Evolutionary conservation across 2,113 vertebrate genomes (phyloP), one percentile per base, ranked within the genome.

Genomic region (Drymodes brunneopygia): DNA sequence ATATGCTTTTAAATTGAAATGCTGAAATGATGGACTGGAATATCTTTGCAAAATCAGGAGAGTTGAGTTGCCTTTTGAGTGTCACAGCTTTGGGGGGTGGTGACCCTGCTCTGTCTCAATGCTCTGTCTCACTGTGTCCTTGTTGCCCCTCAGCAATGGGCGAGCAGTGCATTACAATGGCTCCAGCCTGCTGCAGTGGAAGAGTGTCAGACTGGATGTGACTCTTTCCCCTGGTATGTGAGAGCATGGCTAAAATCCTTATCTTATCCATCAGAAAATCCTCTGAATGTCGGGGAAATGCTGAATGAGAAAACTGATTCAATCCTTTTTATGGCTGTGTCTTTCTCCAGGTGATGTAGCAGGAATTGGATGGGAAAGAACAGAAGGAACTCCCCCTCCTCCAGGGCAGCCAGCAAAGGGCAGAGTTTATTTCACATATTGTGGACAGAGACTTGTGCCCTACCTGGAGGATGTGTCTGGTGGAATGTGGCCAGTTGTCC

Each of bases 401-500:
- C 99, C 99, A 2, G 99, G 99, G 19, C 99, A 99, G 97, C 99
- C 99, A 33, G 98, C 99, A 72, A 99, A 99, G 93, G 99, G 99
- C 92, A 98, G 99, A 40, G 99, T 99, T n/a, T 99, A 99, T 97
- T 99, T 99, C 73, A 99, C 99, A 0, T 99, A 99, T 73, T 99
- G 99, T 51, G 99, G 99, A 27, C 99, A 99, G 95, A 98, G 99
- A 28, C 99, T 99, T 19, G 94, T 98, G n/a, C 99, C 99, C 0
- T 98, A 98, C 73, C 98, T 99, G 5, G 99, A 99, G 81, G 99
- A 99, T 44, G 99, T 99, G 66, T 99, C 99, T 28, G 99, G 99
- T 73, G 99, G 99, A 70, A 99, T 99, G 99, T 99, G 99, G 99
- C 99, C 99, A 6, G 98, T 99, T 65, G 99, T 99, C 44, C 99